Percentiles rank a stretch among this genome's conserved stretches.
Conservation (phyloP, 2,888 invertebrate species). For the Acanthacorydalis orientalis region DNA sequence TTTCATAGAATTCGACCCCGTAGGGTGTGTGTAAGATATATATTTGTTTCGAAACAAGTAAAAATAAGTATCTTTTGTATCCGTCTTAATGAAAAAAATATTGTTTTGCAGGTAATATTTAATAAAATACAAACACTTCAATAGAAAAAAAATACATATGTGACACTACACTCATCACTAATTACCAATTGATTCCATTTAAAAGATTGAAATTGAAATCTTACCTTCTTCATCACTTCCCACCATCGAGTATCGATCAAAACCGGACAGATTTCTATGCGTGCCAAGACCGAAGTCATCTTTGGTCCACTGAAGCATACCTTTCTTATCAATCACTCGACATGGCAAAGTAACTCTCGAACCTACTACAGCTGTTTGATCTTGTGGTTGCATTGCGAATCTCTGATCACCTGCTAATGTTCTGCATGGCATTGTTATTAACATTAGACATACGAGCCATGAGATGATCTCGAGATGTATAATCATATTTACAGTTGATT, state of each 20-base stretch:
- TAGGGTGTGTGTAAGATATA: neutral
- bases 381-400: constrained; percentile 84
- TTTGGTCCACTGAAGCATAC: constrained; percentile 91
- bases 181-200: neutral
- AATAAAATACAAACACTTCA: neutral
- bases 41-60: neutral
- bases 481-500: too few relatives aligned
- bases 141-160: neutral
- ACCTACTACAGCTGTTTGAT: constrained; percentile 79
- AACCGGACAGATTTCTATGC: constrained; percentile 77
- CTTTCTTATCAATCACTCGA: constrained; percentile 72
- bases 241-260: constrained; percentile 89
- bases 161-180: neutral
- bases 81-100: neutral
- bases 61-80: neutral
- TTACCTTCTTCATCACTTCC: constrained; percentile 88
- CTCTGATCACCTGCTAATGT: constrained; percentile 41
- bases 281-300: constrained; percentile 91
- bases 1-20: too few relatives aligned
- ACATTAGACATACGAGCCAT: too few relatives aligned
- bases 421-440: too few relatives aligned
- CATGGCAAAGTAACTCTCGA: constrained; percentile 80
- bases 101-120: neutral
- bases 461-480: too few relatives aligned
- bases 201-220: constrained; percentile 11